Evolutionary conservation across 1,140 invertebrate genomes (phyloP), one percentile per base, ranked within the genome.

Genomic region (Danaus plexippus): DNA sequence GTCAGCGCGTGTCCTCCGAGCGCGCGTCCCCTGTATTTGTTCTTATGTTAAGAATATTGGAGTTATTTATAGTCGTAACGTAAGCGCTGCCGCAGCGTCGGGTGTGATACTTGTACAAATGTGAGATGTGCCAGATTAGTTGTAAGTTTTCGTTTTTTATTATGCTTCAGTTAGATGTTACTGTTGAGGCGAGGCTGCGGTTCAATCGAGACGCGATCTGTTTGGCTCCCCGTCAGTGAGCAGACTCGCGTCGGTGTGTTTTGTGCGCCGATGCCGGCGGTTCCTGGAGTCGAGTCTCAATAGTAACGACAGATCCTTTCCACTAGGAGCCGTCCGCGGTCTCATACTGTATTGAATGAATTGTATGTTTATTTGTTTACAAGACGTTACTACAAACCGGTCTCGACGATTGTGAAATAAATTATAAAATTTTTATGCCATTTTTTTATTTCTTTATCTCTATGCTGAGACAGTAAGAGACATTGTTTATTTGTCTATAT

Each of bases 11-110:
- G n/a, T n/a, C n/a, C 15, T 15, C 15, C 15, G 15, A 15, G 15
- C 15, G 15, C 15, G 60, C 50, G 59, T 77, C 71, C 63, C 75
- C 68, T 77, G 67, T 78, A 81, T 75, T 77, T 78, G 80, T 82
- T 83, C 76, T 82, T 82, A 82, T 77, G 79, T 84, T 84, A 81
- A 81, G 79, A 82, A 82, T 82, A 77, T 73, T 69, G 66, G 66
- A 71, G 63, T 69, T 77, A 70, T 74, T 73, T 77, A 74, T 75
- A 75, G 64, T 73, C 59, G 57, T 64, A 61, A 66, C 42, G 46
- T 54, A 53, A 32, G 52, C 57, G 61, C 56, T 60, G 61, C 50
- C 59, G 70, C 65, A 64, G 68, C 70, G 68, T 58, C 57, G 64
- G 61, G 66, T 68, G 66, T 73, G 76, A 68, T 70, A 71, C 58